Evolutionary conservation across 2,113 vertebrate genomes (phyloP).

Genomic region (Otis tarda): DNA sequence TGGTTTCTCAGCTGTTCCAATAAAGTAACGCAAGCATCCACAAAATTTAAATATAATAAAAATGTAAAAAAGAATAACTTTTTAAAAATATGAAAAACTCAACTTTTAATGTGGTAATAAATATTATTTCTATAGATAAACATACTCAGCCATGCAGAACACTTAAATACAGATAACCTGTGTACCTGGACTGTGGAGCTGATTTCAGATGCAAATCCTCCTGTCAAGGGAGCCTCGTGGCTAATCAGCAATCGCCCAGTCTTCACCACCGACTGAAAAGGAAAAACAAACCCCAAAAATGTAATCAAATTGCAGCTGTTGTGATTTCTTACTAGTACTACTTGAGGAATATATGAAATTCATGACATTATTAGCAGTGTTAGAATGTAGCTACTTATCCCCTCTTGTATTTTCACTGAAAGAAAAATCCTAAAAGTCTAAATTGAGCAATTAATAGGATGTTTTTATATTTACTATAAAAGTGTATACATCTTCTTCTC

Average conservation of each 20-base stretch:
- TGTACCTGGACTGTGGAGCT: constrained; percentile 93
- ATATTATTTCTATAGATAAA: background rate
- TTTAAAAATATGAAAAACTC: background rate
- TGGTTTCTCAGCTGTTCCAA: background rate
- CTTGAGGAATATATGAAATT: background rate
- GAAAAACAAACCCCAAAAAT: background rate
- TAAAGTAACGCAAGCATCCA: background rate
- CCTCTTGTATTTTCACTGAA: background rate
- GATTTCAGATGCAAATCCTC: constrained; percentile 97
- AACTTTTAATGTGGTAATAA: background rate
- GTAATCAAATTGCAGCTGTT: background rate
- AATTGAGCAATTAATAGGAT: background rate
- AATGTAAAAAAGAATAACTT: background rate
- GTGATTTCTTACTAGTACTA: background rate
- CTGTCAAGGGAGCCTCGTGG: constrained; percentile 94
- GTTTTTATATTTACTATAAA: background rate
- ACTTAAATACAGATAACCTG: background rate
- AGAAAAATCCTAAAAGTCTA: background rate
- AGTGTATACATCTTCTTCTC: background rate
- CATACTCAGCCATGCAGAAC: background rate
- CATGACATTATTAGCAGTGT: background rate
- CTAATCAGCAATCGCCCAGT: constrained; percentile 93
- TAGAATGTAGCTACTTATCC: background rate
- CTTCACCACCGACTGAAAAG: constrained; percentile 91
- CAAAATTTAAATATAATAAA: background rate